phyloP scores from a whole-genome alignment of 2,888 invertebrate genomes.

The Chrysolina americana region DNA sequence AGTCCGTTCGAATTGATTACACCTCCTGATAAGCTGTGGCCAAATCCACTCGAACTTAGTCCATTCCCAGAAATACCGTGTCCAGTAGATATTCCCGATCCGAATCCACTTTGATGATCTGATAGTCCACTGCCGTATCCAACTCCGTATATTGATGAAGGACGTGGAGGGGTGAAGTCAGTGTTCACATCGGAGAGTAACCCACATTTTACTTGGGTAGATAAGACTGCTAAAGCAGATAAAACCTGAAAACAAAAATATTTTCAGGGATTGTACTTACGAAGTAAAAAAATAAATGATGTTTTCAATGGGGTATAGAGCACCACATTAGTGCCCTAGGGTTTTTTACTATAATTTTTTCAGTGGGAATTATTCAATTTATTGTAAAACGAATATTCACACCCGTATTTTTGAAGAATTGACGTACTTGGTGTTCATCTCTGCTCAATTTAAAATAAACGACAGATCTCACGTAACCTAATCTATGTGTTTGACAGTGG shows the following conservation, averaged over 20 bases:
- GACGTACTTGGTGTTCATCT: too few species aligned
- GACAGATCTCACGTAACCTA: too few species aligned
- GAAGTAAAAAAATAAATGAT: too few species aligned
- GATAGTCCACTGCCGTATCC: conserved; percentile 50
- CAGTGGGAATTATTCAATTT: too few species aligned
- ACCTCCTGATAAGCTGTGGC: not conserved
- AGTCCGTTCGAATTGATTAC: conserved; percentile 3
- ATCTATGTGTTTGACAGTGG: too few species aligned
- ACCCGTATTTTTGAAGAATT: too few species aligned
- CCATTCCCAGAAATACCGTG: conserved; percentile 16
- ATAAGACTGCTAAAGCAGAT: conserved; percentile 53
- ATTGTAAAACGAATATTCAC: too few species aligned
- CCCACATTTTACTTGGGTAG: conserved; percentile 56
- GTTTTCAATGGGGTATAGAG: too few species aligned
- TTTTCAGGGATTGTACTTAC: not conserved
- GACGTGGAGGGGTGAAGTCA: conserved; percentile 54
- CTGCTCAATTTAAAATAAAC: too few species aligned
- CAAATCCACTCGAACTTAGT: not conserved
- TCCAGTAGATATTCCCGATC: conserved; percentile 23
- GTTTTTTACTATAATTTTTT: too few species aligned
- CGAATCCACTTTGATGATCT: too few species aligned
- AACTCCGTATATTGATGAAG: conserved; percentile 49
- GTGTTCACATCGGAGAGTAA: conserved; percentile 52
- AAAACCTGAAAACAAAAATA: conserved; percentile 53
- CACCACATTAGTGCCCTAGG: too few species aligned